Evolutionary conservation across 2,113 vertebrate species (phyloP).

Genomic region (Smithornis capensis): DNA sequence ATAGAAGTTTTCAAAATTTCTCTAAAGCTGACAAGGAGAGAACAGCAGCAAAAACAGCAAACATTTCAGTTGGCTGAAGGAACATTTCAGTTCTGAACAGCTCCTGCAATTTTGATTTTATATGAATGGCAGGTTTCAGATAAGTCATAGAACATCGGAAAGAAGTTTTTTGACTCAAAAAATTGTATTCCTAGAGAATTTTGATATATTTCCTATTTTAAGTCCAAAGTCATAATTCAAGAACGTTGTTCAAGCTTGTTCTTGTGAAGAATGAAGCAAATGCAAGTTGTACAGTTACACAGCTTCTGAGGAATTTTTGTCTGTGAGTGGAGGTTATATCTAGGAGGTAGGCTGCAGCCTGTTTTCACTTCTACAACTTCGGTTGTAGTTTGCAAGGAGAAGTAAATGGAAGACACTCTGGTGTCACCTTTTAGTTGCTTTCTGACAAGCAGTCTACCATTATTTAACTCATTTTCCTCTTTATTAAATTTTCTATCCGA

Average conservation of each 20-base stretch:
- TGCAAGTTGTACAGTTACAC: background rate
- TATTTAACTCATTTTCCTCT: background rate
- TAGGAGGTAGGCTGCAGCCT: background rate
- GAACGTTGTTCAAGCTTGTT: background rate
- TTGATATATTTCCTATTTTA: background rate
- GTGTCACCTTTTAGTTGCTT: background rate
- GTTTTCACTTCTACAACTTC: background rate
- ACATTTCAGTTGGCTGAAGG: too few species aligned
- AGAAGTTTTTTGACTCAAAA: background rate
- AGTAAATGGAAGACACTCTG: background rate
- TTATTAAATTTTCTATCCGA: background rate
- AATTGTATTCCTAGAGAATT: background rate
- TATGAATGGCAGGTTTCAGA: background rate
- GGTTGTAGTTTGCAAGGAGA: background rate
- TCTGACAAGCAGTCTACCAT: background rate
- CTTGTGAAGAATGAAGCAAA: background rate
- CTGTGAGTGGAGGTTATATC: background rate
- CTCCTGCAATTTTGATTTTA: background rate
- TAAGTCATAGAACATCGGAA: background rate
- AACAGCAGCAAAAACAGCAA: slow-evolving; percentile 15
- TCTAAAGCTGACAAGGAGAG: background rate
- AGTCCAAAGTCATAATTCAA: background rate
- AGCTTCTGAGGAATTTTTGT: background rate
- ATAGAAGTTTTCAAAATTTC: slow-evolving; percentile 14
- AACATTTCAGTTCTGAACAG: background rate